Evolutionary conservation across 2,888 invertebrate species (phyloP).

Genomic region (Cerastoderma edule): DNA sequence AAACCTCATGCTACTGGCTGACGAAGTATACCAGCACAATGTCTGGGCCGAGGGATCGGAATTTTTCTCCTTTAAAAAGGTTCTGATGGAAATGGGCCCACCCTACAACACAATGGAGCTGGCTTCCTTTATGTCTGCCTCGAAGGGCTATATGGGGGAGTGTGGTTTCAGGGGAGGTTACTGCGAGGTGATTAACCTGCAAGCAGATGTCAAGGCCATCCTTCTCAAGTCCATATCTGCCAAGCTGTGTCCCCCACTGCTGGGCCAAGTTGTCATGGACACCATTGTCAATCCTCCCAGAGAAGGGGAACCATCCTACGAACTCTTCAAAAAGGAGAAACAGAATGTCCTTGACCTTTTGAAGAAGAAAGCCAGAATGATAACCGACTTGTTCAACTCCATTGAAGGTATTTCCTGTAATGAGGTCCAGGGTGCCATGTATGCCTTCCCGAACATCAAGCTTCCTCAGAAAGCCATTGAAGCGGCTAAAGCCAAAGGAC

Average conservation of each 20-base stretch:
- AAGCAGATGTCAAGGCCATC: constrained; percentile 89
- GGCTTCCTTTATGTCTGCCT: constrained; percentile 98
- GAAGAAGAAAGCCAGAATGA: constrained; percentile 91
- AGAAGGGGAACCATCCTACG: constrained; percentile 91
- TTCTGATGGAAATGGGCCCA: constrained; percentile 94
- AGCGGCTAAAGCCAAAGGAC: constrained; percentile 88
- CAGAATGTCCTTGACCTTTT: constrained; percentile 89
- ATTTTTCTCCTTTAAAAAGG: constrained; percentile 98
- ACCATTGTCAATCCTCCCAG: constrained; percentile 95
- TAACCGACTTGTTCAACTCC: constrained; percentile 94
- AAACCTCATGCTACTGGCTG: constrained; percentile 89
- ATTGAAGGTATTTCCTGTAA: constrained; percentile 96
- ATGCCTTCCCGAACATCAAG: constrained; percentile 95
- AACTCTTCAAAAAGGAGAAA: constrained; percentile 87
- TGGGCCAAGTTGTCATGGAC: constrained; percentile 94
- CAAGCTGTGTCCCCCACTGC: constrained; percentile 95
- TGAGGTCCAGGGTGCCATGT: constrained; percentile 97
- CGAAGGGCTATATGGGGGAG: constrained; percentile 91
- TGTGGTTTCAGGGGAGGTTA: constrained; percentile 98
- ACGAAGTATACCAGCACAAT: constrained; percentile 95
- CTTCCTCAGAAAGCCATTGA: constrained; percentile 93
- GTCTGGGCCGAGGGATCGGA: constrained; percentile 94
- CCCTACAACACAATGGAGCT: constrained; percentile 93
- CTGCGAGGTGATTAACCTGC: constrained; percentile 94
- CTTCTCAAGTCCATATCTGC: constrained; percentile 88